Percentiles rank a stretch among this genome's conserved stretches.
Evolutionary conservation across 1,140 invertebrate genomes (phyloP).

Genomic region (Geopemphigus sp.): DNA sequence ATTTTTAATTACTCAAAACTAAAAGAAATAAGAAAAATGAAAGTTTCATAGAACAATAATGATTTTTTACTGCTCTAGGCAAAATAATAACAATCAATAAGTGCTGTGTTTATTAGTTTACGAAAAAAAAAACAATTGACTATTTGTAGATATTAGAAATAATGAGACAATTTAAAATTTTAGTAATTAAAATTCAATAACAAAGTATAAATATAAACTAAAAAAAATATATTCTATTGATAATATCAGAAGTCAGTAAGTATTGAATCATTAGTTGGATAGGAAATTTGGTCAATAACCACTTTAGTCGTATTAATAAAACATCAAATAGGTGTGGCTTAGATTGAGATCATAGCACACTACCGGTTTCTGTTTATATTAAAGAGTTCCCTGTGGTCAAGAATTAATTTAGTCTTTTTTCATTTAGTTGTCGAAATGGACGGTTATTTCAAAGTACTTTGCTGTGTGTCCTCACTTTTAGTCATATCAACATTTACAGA

Average conservation of each 20-base stretch:
- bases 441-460: background rate
- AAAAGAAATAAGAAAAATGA: no score
- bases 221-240: conserved; percentile 15
- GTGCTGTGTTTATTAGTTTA: background rate
- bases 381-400: conserved; percentile 20
- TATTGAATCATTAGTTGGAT: no score
- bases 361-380: conserved; percentile 41
- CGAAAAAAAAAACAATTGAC: background rate
- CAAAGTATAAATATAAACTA: background rate
- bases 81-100: background rate
- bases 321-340: conserved; percentile 40
- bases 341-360: conserved; percentile 30
- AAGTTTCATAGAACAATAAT: no score
- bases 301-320: conserved; percentile 26
- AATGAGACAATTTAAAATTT: background rate
- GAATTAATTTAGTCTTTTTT: conserved; percentile 32
- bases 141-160: conserved; percentile 12
- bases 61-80: no score
- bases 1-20: background rate
- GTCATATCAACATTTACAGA: background rate
- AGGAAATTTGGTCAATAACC: conserved; percentile 31
- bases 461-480: conserved; percentile 32
- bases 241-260: background rate
- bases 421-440: conserved; percentile 36
- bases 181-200: conserved; percentile 23